A percentile compares a stretch with the other conserved stretches of the same genome.
Evolutionary conservation across 1,140 invertebrate species (phyloP).

Genomic region (Magallana angulata): DNA sequence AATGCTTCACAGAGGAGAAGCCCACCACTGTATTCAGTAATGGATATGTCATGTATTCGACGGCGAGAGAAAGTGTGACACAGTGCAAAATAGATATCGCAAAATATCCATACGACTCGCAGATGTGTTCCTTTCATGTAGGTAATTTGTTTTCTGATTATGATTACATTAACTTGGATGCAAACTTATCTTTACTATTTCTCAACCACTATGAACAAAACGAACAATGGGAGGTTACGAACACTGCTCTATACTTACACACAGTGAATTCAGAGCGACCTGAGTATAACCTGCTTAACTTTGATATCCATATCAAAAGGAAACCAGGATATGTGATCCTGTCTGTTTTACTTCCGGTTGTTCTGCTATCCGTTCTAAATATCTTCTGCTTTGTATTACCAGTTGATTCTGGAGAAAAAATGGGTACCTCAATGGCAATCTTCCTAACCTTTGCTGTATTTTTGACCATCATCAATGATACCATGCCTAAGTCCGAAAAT

Average conservation of each 20-base stretch:
- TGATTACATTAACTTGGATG: background rate
- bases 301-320: conserved; percentile 1
- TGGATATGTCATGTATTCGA: background rate
- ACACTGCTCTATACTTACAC: background rate
- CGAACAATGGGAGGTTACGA: conserved; percentile 37
- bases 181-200: background rate
- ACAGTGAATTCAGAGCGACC: too few relatives aligned
- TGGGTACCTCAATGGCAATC: conserved; percentile 52
- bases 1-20: background rate
- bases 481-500: conserved; percentile 43
- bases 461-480: conserved; percentile 55
- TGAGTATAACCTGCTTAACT: background rate
- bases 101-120: conserved; percentile 48
- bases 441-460: conserved; percentile 58
- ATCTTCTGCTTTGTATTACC: conserved; percentile 55
- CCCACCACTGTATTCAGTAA: background rate
- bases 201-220: conserved; percentile 11
- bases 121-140: conserved; percentile 33
- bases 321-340: conserved; percentile 42
- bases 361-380: conserved; percentile 50
- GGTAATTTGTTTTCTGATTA: conserved; percentile 26
- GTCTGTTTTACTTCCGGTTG: conserved; percentile 50
- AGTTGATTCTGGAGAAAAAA: conserved; percentile 57
- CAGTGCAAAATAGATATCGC: background rate
- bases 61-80: background rate